A percentile compares a stretch with the other conserved stretches of the same genome.
Evolutionary conservation across 2,113 vertebrate genomes (phyloP).

Genomic region (Reinhardtius hippoglossoides): DNA sequence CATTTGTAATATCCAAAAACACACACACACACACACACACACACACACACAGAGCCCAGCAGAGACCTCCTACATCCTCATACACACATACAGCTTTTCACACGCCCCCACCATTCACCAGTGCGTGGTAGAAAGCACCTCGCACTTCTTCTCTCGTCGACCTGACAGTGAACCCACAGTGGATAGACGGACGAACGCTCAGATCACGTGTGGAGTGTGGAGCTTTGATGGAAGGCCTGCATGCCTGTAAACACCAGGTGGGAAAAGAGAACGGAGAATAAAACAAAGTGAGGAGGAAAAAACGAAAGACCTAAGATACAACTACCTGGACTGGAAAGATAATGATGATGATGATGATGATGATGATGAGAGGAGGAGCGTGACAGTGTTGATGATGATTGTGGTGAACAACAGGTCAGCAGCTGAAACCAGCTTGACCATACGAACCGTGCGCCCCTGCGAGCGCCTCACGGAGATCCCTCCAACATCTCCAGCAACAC

Average conservation of each 20-base stretch:
- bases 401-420: conserved; percentile 14
- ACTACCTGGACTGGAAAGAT: not conserved
- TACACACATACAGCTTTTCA: conserved; percentile 62
- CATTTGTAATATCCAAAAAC: not conserved
- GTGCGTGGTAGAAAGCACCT: conserved; percentile 44
- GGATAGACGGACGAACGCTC: not conserved
- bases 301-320: not conserved
- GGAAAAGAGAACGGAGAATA: not conserved
- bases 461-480: conserved; percentile 55
- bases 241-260: conserved; percentile 3
- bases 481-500: conserved; percentile 64
- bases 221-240: conserved; percentile 6
- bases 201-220: conserved; percentile 11
- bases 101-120: conserved; percentile 57
- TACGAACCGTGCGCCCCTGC: conserved; percentile 12
- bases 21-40: conserved; percentile 5
- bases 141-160: conserved; percentile 23
- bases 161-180: conserved; percentile 1
- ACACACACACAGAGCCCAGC: conserved; percentile 29
- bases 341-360: conserved; percentile 15
- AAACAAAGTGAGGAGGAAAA: not conserved
- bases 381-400: conserved; percentile 14
- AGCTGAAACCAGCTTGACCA: conserved; percentile 15
- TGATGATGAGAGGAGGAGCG: conserved; percentile 23
- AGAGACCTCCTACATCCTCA: conserved; percentile 73